Evolutionary conservation across 2,888 invertebrate genomes (phyloP).

Genomic region (Pasiphila rectangulata): DNA sequence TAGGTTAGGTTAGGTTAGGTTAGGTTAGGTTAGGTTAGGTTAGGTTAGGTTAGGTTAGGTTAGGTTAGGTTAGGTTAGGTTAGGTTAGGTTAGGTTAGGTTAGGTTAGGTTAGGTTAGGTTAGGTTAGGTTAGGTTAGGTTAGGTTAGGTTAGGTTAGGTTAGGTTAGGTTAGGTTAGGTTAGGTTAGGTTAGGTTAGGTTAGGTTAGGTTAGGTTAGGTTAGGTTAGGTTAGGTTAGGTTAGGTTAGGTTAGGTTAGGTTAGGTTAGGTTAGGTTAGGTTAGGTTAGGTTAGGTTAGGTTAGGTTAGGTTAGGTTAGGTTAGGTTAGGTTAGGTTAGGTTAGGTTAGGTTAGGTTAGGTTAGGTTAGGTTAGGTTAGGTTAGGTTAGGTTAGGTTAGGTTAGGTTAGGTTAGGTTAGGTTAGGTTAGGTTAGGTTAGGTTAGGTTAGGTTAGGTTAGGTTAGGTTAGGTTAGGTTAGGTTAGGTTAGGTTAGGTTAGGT

Average conservation of each 20-base stretch:
- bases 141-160: conserved; percentile 27
- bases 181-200: conserved; percentile 9
- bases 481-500: conserved; percentile 30
- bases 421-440: conserved; percentile 32
- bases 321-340: conserved; percentile 21
- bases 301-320: conserved; percentile 23
- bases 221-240: conserved; percentile 28
- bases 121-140: conserved; percentile 27
- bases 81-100: conserved; percentile 24
- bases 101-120: conserved; percentile 28
- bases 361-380: conserved; percentile 37
- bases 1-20: conserved; percentile 34
- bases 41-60: conserved; percentile 15
- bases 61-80: conserved; percentile 26
- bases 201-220: conserved; percentile 19
- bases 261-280: conserved; percentile 32
- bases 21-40: conserved; percentile 33
- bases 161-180: conserved; percentile 23
- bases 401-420: conserved; percentile 32
- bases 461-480: conserved; percentile 31
- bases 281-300: conserved; percentile 31
- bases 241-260: conserved; percentile 23
- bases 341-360: conserved; percentile 30
- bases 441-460: conserved; percentile 30
- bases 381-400: conserved; percentile 32